Evolutionary conservation across 2,797 vertebrate species (phyloP), one percentile per base, ranked within the genome.

Genomic region (Rhinophrynus dorsalis): DNA sequence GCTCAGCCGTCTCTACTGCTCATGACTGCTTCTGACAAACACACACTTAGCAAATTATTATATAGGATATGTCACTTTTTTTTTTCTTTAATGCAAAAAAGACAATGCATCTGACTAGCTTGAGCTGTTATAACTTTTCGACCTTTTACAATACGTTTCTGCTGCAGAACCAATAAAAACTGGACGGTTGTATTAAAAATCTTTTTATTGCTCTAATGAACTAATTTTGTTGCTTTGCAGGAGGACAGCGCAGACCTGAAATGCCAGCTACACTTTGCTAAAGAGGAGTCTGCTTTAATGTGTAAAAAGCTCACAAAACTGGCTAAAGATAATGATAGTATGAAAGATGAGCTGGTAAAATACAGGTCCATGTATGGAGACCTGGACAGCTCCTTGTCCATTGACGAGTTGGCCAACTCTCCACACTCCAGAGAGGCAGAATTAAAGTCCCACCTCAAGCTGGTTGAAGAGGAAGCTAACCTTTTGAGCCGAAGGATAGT

Each of bases 381-480:
- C 15, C 89, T 98, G 0, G 93, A 98, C 61, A 90, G 92, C 30
- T 91, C 94, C 0, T 88, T 98, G 38, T 96, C 95, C 0, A 88
- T 94, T 1, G 95, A 97, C 78, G 97, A 97, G 83, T 88, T 98
- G 66, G 94, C 94, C 0, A 94, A 96, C 54, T 96, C 96, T 0
- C 95, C 96, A 1, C 95, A 98, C 65, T 96, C 95, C 0, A 91
- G 96, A 0, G 97, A 98, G 80, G 95, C 96, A 0, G 97, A 99
- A 81, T 80, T 99, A 75, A 94, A 95, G 75, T 91, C 94, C 52
- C 97, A 98, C 59, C 86, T 99, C 63, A 97, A 96, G 87, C 90
- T 99, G 75, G 97, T 99, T 26, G 97, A 99, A 79, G 97, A 99
- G 77, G 97, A 99, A 76, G 96, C 97, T 80, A 99, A 98, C 85